A percentile compares a stretch with the other conserved stretches of the same genome.
These are phyloP conservation scores for Dascyllus trimaculatus DNA, from an alignment of 2,113 vertebrate genomes.

Conservation along the genomic window DNA sequence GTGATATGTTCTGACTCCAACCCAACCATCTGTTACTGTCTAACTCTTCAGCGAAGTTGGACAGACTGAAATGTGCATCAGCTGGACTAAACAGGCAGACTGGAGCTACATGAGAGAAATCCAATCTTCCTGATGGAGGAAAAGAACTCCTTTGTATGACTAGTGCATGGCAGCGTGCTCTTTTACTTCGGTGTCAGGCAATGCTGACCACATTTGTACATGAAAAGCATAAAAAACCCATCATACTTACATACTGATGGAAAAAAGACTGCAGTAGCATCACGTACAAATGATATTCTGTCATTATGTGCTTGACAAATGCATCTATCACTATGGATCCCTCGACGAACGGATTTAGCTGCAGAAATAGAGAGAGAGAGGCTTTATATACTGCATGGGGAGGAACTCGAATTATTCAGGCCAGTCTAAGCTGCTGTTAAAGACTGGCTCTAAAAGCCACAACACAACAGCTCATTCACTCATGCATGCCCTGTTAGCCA, in stretches of 20 bases:
- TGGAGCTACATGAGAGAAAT: neutral
- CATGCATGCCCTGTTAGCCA: constrained; percentile 52
- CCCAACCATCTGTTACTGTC: constrained; percentile 6
- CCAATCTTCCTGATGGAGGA: neutral
- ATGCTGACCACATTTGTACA: neutral
- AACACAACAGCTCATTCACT: constrained; percentile 44
- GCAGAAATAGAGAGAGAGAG: neutral
- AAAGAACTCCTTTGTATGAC: neutral
- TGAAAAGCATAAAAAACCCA: neutral
- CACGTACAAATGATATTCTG: neutral
- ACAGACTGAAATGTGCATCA: neutral
- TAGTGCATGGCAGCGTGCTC: neutral
- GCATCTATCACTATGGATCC: neutral
- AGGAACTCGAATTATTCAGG: constrained; percentile 19
- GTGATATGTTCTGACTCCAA: neutral
- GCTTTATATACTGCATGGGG: neutral
- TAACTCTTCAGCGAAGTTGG: constrained; percentile 12
- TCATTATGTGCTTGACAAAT: constrained; percentile 5
- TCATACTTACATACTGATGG: neutral
- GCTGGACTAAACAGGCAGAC: neutral
- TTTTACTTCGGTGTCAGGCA: neutral
- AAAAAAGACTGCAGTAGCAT: neutral
- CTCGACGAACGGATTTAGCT: neutral
- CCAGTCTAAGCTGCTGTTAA: constrained; percentile 31
- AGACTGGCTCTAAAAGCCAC: constrained; percentile 46